These are phyloP conservation scores for Perizoma flavofasciatum DNA, from an alignment of 2,888 invertebrate genomes.

Conservation along the genomic window DNA sequence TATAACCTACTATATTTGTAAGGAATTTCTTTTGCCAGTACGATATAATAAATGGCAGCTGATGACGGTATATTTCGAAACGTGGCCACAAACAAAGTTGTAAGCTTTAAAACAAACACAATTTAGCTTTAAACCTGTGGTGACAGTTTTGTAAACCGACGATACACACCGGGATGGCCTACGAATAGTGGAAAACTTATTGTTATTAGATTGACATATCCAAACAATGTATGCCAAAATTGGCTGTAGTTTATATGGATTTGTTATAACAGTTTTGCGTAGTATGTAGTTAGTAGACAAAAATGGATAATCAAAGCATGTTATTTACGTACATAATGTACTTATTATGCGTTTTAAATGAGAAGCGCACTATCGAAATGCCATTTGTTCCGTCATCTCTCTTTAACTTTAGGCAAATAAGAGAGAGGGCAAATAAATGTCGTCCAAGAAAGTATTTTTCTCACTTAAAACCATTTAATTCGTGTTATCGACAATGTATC, in stretches of 20 bases:
- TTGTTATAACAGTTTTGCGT: slow-evolving; percentile 71
- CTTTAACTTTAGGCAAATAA: slow-evolving; percentile 14
- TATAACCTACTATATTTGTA: slow-evolving; percentile 20
- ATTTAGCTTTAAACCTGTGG: slow-evolving; percentile 58
- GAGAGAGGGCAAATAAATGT: slow-evolving; percentile 2
- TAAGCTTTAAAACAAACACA: slow-evolving; percentile 64
- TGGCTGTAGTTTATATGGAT: slow-evolving; percentile 71
- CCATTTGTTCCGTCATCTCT: slow-evolving; percentile 6
- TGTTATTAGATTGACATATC: slow-evolving; percentile 65
- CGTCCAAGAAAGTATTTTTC: slow-evolving; percentile 1
- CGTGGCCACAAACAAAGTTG: slow-evolving; percentile 42
- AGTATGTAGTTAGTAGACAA: slow-evolving; percentile 75
- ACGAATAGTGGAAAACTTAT: slow-evolving; percentile 70
- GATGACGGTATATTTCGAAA: slow-evolving; percentile 50
- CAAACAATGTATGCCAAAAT: slow-evolving; percentile 63
- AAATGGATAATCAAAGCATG: slow-evolving; percentile 63
- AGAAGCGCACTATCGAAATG: slow-evolving; percentile 7
- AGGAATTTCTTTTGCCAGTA: slow-evolving; percentile 17
- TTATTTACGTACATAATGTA: slow-evolving; percentile 71
- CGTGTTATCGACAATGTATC: slow-evolving; percentile 77
- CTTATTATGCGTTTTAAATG: slow-evolving; percentile 50
- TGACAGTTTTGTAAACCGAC: slow-evolving; percentile 38
- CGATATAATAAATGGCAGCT: slow-evolving; percentile 33
- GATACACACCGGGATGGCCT: slow-evolving; percentile 58
- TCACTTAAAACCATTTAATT: slow-evolving; percentile 39